Evolutionary conservation across 1,140 invertebrate genomes (phyloP).

Genomic region (Oncopeltus fasciatus): DNA sequence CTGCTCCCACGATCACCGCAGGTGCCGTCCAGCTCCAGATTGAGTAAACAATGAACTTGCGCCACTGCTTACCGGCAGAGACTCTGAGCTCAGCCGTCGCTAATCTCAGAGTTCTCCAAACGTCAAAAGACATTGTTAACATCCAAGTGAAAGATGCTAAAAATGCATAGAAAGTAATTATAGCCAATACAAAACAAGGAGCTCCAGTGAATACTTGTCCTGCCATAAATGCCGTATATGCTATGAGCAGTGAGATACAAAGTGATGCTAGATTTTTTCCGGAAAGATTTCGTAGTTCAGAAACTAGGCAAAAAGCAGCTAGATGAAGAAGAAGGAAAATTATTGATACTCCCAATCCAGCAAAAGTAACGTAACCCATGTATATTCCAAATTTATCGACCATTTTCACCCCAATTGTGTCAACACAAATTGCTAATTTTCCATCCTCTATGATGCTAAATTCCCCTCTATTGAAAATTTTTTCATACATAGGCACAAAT

Average conservation of each 20-base stretch:
- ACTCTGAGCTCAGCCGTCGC: conserved; percentile 36
- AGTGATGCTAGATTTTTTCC: conserved; percentile 38
- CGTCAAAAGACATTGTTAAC: conserved; percentile 42
- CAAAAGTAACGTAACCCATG: conserved; percentile 34
- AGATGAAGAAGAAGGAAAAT: conserved; percentile 36
- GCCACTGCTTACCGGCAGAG: conserved; percentile 29
- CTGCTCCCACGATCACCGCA: conserved; percentile 32
- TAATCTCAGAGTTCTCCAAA: conserved; percentile 37
- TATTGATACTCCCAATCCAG: conserved; percentile 34
- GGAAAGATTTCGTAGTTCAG: conserved; percentile 36
- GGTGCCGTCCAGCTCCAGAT: conserved; percentile 40
- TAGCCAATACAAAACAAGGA: conserved; percentile 31
- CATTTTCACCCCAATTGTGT: conserved; percentile 26
- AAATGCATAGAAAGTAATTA: conserved; percentile 37
- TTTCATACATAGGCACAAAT: conserved; percentile 30
- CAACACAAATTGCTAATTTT: conserved; percentile 18
- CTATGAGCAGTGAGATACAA: conserved; percentile 32
- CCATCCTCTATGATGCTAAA: conserved; percentile 21
- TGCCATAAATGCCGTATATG: conserved; percentile 34
- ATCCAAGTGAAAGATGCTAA: conserved; percentile 44
- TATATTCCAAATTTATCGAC: conserved; percentile 31
- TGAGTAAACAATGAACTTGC: conserved; percentile 36
- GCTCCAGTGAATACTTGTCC: conserved; percentile 25
- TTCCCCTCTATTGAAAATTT: conserved; percentile 26
- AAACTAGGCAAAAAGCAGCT: conserved; percentile 31